Evolutionary conservation across 2,113 vertebrate species (phyloP).

Genomic region (Platysternon megacephalum): DNA sequence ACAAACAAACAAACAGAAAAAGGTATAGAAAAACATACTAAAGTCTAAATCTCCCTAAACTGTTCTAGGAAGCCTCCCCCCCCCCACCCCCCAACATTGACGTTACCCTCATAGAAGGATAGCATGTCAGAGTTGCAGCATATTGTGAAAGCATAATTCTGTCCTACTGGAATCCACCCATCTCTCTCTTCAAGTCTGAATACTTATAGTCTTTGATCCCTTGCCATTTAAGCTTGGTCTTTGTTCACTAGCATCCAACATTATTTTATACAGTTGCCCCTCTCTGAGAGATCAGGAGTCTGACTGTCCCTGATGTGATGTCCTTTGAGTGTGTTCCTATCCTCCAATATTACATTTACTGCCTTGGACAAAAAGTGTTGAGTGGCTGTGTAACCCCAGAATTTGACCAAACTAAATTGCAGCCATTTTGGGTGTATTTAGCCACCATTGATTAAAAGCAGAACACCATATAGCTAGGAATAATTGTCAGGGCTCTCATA

Average conservation of each 20-base stretch:
- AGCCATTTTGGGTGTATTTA: no score
- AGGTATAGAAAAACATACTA: neutral
- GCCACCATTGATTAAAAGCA: no score
- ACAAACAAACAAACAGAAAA: no score
- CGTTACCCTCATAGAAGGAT: neutral
- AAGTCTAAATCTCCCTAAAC: neutral
- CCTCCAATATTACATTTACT: neutral
- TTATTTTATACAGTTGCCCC: neutral
- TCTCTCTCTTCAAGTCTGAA: neutral
- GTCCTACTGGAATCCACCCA: accelerated
- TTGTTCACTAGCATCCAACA: neutral
- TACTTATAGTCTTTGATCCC: neutral
- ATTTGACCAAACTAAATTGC: no score
- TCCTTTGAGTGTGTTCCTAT: neutral
- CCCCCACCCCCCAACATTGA: neutral
- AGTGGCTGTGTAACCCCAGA: neutral
- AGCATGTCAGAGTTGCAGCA: neutral
- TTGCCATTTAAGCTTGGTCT: neutral
- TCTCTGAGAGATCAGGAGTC: neutral
- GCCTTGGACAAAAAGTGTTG: neutral
- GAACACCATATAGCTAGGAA: no score
- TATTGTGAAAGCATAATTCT: neutral
- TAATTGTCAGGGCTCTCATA: no score
- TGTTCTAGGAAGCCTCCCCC: neutral
- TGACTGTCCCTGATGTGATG: neutral